Evolutionary conservation across 1,140 invertebrate species (phyloP), one percentile per base, ranked within the genome.

Genomic region (Pygmarrhopalites habei): DNA sequence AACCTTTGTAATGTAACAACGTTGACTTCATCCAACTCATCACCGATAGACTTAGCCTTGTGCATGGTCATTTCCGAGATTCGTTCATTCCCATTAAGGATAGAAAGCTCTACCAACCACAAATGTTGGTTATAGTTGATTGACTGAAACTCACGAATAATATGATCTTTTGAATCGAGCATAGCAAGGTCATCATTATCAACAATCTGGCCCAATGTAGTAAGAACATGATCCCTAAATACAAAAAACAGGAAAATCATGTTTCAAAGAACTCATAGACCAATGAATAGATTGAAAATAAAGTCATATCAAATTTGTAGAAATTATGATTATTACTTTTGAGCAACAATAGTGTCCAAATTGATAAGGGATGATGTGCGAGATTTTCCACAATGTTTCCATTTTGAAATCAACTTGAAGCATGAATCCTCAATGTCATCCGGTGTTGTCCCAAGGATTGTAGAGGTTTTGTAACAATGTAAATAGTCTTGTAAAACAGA

Each of bases 311-410:
- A n/a, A n/a, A n/a, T n/a, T n/a, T n/a, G n/a, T n/a, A n/a, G n/a
- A n/a, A n/a, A n/a, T n/a, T n/a, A n/a, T n/a, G n/a, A n/a, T n/a
- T 21, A 4, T 51, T 62, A 67, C 62, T 53, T 61, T 55, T 68
- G 57, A 15, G 62, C 55, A 21, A 62, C 52, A 25, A 65, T 32
- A 0, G 58, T 23, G 41, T 68, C 59, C 0, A 43, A 39, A 55
- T 47, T 64, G 1, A 4, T 19, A 10, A 67, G 44, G 2, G 56
- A 41, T 2, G 28, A 35, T n/a, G 19, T 5, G 23, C 3, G 15
- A 25, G 30, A 28, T 21, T n/a, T 56, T 32, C 43, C 32, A 17
- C 47, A 64, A 0, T 51, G 43, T 39, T 41, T 57, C 62, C 62
- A 68, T 52, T 68, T 68, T 17, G 21, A 44, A 30, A 65, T 32